Evolutionary conservation across 2,113 vertebrate species (phyloP).

Genomic region (Colistium nudipinnis): DNA sequence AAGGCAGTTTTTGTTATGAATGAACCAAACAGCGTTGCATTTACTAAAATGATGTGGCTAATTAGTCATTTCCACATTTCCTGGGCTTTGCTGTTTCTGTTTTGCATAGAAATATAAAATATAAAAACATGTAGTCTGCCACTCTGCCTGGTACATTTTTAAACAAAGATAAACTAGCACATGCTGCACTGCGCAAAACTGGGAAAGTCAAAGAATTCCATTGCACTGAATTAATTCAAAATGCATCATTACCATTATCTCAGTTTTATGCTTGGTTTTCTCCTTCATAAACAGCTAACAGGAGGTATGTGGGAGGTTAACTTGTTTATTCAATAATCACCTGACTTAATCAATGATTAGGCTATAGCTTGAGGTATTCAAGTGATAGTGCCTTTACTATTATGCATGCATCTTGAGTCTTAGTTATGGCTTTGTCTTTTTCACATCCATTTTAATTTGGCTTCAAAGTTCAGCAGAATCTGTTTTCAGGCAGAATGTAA

Average conservation of each 20-base stretch:
- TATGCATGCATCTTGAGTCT: too few relatives aligned
- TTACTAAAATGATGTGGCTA: slow-evolving; percentile 36
- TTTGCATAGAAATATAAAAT: slow-evolving; percentile 5
- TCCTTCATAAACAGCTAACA: background rate
- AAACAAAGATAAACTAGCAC: background rate
- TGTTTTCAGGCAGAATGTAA: too few relatives aligned
- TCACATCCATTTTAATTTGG: too few relatives aligned
- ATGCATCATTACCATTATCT: too few relatives aligned
- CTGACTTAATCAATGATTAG: background rate
- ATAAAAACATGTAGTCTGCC: background rate
- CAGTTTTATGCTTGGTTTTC: background rate
- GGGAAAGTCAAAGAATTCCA: background rate
- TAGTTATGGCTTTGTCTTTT: too few relatives aligned
- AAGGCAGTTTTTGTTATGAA: slow-evolving; percentile 52
- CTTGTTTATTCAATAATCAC: background rate
- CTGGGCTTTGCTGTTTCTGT: background rate
- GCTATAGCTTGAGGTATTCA: background rate
- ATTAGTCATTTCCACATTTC: slow-evolving; percentile 39
- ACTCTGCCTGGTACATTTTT: background rate
- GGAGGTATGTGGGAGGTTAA: background rate
- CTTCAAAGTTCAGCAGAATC: too few relatives aligned
- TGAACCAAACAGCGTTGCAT: slow-evolving; percentile 48
- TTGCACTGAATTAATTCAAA: slow-evolving; percentile 10
- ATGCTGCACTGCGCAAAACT: background rate
- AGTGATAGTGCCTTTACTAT: too few relatives aligned